Evolutionary conservation across 2,797 vertebrate genomes (phyloP).

Genomic region (Anabas testudineus): DNA sequence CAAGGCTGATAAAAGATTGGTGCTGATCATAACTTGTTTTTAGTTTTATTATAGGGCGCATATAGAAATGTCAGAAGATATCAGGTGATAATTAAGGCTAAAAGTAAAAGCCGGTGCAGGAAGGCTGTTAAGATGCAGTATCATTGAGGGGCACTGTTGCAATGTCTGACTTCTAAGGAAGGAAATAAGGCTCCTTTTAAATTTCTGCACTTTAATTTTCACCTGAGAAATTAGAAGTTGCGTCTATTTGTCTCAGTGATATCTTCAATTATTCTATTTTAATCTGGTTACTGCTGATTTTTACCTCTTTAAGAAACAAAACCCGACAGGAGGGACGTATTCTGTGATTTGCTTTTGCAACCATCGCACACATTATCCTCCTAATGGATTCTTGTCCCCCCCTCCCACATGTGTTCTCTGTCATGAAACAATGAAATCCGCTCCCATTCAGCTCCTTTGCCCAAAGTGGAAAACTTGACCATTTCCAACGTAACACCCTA

Average conservation of each 20-base stretch:
- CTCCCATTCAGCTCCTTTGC: constrained; percentile 88
- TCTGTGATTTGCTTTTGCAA: constrained; percentile 77
- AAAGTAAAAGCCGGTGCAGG: neutral
- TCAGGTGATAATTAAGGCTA: neutral
- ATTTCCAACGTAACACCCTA: constrained; percentile 92
- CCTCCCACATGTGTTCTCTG: constrained; percentile 46
- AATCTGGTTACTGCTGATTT: neutral
- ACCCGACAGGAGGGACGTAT: constrained; percentile 24
- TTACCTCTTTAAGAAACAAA: neutral
- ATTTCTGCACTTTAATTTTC: too few relatives aligned
- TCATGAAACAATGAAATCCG: constrained; percentile 46
- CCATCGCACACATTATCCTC: constrained; percentile 74
- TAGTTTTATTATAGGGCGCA: neutral
- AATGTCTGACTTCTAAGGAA: neutral
- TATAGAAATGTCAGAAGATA: neutral
- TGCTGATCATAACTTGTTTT: neutral
- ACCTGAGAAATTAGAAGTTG: too few relatives aligned
- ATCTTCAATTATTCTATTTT: too few relatives aligned
- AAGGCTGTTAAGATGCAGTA: neutral
- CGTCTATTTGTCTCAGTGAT: constrained; percentile 7
- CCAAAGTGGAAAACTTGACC: constrained; percentile 96
- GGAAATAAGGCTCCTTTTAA: too few relatives aligned
- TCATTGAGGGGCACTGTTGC: neutral
- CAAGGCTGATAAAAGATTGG: neutral
- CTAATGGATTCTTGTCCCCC: constrained; percentile 73